A percentile compares a stretch with the other conserved stretches of the same genome.
Evolutionary conservation across 2,888 invertebrate species (phyloP).

Genomic region (Allolobophora icterica): DNA sequence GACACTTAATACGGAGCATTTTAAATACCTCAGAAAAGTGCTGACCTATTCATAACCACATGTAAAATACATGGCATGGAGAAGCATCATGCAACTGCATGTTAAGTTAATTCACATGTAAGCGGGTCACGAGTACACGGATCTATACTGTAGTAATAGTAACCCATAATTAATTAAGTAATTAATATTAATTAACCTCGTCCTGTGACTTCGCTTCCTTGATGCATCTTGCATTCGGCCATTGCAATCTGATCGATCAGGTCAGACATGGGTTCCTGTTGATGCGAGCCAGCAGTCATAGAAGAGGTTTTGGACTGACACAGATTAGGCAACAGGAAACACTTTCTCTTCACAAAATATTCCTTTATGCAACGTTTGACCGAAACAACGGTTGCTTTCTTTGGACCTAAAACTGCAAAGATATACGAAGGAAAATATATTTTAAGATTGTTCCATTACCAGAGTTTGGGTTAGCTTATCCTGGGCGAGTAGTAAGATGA

Average conservation of each 20-base stretch:
- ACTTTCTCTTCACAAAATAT: not conserved
- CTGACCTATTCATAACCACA: no score
- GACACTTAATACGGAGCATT: no score
- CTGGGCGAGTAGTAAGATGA: not conserved
- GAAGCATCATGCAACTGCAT: no score
- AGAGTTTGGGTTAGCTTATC: not conserved
- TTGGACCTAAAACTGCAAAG: not conserved
- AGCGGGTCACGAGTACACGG: no score
- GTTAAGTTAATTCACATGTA: not conserved
- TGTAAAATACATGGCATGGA: no score
- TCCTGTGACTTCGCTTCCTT: slow-evolving; percentile 23
- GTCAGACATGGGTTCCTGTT: not conserved
- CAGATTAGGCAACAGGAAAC: not conserved
- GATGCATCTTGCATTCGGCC: slow-evolving; percentile 13
- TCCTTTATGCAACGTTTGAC: slow-evolving; percentile 23
- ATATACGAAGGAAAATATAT: not conserved
- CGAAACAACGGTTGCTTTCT: not conserved
- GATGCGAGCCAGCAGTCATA: not conserved
- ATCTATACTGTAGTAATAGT: not conserved
- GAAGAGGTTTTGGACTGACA: not conserved
- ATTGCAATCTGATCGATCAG: not conserved
- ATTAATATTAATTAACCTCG: not conserved
- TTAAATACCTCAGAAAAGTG: no score
- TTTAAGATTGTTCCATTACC: not conserved
- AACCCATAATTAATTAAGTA: not conserved